Evolutionary conservation across 2,888 invertebrate species (phyloP), one percentile per base, ranked within the genome.

Genomic region (Eubasilissa splendida): DNA sequence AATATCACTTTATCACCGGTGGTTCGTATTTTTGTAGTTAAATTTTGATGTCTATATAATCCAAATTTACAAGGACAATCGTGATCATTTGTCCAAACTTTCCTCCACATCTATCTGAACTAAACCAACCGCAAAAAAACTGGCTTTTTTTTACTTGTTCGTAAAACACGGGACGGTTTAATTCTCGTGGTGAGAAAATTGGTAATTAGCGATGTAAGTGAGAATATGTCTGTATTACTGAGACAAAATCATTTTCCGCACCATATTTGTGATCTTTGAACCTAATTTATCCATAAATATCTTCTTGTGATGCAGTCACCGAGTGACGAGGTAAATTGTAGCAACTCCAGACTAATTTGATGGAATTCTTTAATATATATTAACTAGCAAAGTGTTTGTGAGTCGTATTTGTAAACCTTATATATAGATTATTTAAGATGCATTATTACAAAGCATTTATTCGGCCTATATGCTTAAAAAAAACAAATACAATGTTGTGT

Each of bases 11-110:
- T 9, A 70, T 53, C 54, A 10, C 70, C n/a, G 54, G 33, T 70
- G 70, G 54, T 54, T 70, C 31, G 54, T 22, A 53, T 11, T 70
- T 33, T 0, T n/a, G 70, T 70, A 70, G 70, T 53, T 70, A 70
- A 54, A 70, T 70, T 70, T 70, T 70, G 31, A 70, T 70, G 70
- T 70, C 70, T 70, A 54, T 70, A 70, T 12, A 53, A 70, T 54
- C 70, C 70, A 54, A 53, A 70, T 52, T 14, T 54, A 53, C 14
- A 50, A 50, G n/a, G 42, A 7, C 42, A 33, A 33, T 63, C 31
- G 63, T 63, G 33, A 12, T 33, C 31, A 63, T 12, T 63, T 63
- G 31, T 63, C 63, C 63, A 31, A 31, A 33, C 63, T 31, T 33
- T 33, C 33, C 63, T 63, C 31, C 12, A 42, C 42, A 7, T 7